Percentiles rank a stretch among this genome's conserved stretches.
phyloP scores from a whole-genome alignment of 2,113 vertebrate species.

The Rattus rattus region DNA sequence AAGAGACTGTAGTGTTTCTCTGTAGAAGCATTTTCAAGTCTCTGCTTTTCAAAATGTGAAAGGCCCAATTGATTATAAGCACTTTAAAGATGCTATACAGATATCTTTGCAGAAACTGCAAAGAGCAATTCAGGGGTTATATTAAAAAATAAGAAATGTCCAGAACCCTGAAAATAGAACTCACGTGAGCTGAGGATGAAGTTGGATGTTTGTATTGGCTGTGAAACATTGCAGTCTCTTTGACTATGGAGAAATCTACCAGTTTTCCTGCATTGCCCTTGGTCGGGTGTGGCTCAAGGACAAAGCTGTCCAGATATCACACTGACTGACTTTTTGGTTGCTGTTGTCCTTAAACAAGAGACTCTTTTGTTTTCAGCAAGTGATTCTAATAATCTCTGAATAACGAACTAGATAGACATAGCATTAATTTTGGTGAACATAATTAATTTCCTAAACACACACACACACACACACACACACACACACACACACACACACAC shows the following conservation, averaged over 20 bases:
- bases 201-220: neutral
- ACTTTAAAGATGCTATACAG: neutral
- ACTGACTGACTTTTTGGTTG: neutral
- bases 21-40: neutral
- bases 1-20: neutral
- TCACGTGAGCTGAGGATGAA: neutral
- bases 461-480: neutral
- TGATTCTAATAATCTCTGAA: neutral
- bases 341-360: neutral
- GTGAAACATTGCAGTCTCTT: neutral
- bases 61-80: neutral
- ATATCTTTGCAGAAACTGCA: neutral
- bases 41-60: neutral
- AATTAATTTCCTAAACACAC: neutral
- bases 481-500: neutral
- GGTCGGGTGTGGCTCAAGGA: neutral
- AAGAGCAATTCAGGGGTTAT: accelerated
- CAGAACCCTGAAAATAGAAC: neutral
- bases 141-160: neutral
- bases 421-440: neutral
- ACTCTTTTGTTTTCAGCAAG: neutral
- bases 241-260: neutral
- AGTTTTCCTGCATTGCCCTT: neutral
- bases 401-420: neutral
- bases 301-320: neutral